phyloP scores from a whole-genome alignment of 2,888 invertebrate genomes.

The Sinotaia quadrata region DNA sequence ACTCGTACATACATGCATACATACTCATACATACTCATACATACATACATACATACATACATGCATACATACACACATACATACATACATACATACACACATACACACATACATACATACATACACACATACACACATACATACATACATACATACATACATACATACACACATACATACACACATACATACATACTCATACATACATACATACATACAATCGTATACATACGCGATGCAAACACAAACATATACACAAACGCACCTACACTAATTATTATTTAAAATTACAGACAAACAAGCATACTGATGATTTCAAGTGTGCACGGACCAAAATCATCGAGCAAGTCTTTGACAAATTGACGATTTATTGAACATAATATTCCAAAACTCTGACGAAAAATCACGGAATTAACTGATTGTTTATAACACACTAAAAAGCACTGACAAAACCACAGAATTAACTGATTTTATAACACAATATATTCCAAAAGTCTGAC shows the following conservation, averaged over 20 bases:
- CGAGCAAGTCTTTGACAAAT: too few relatives aligned
- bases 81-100: background rate
- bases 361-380: too few relatives aligned
- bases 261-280: background rate
- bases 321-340: too few relatives aligned
- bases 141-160: constrained; percentile 4
- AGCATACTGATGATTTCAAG: background rate
- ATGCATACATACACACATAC: constrained; percentile 12
- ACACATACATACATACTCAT: constrained; percentile 3
- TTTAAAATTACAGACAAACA: background rate
- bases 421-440: too few relatives aligned
- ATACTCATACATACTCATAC: constrained; percentile 19
- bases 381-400: too few relatives aligned
- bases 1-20: too few relatives aligned
- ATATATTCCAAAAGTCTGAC: too few relatives aligned
- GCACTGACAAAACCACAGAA: too few relatives aligned
- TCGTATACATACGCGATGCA: background rate
- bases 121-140: background rate
- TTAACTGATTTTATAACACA: too few relatives aligned
- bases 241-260: background rate
- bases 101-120: background rate
- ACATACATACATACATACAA: background rate
- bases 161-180: background rate
- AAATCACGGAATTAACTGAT: too few relatives aligned
- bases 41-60: constrained; percentile 23